These are phyloP conservation scores for Microctenopoma stevenorrisi DNA, from an alignment of 2,797 vertebrate genomes.

Conservation along the genomic window DNA sequence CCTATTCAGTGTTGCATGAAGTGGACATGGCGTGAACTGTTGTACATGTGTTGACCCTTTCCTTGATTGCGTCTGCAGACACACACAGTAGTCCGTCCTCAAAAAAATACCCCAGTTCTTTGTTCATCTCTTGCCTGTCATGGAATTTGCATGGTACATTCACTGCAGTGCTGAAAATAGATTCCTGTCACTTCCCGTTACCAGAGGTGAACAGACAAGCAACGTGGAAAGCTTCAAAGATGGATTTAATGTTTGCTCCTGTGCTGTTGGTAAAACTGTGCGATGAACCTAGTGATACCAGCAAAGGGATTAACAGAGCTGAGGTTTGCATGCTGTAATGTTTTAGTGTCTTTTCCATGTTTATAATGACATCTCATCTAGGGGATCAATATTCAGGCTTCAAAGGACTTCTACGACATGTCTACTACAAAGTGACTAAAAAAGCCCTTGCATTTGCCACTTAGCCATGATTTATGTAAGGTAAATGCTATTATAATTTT, in stretches of 20 bases:
- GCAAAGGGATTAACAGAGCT: not conserved
- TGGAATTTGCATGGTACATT: slow-evolving; percentile 14
- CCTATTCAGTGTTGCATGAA: slow-evolving; percentile 30
- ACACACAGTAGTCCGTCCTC: slow-evolving; percentile 14
- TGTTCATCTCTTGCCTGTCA: slow-evolving; percentile 4
- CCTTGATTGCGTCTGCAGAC: not conserved
- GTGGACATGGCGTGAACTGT: slow-evolving; percentile 11
- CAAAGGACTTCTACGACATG: slow-evolving; percentile 1
- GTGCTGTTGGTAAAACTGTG: not conserved
- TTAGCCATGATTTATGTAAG: not conserved
- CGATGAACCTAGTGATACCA: not conserved
- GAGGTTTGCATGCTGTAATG: not conserved
- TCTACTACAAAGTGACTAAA: not conserved
- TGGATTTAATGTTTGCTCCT: not conserved
- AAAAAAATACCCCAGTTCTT: slow-evolving; percentile 3
- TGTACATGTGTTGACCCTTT: slow-evolving; percentile 14
- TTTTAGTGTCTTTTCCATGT: not conserved
- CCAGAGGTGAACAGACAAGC: not conserved
- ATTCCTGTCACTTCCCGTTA: not conserved
- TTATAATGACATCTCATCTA: not conserved
- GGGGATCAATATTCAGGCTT: not conserved
- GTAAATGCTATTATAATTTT: not conserved
- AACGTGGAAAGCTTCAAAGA: not conserved
- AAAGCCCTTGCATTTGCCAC: not conserved
- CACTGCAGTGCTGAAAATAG: slow-evolving; percentile 29